Conservation (phyloP, 2,797 vertebrate species). For the Miopithecus talapoin region DNA sequence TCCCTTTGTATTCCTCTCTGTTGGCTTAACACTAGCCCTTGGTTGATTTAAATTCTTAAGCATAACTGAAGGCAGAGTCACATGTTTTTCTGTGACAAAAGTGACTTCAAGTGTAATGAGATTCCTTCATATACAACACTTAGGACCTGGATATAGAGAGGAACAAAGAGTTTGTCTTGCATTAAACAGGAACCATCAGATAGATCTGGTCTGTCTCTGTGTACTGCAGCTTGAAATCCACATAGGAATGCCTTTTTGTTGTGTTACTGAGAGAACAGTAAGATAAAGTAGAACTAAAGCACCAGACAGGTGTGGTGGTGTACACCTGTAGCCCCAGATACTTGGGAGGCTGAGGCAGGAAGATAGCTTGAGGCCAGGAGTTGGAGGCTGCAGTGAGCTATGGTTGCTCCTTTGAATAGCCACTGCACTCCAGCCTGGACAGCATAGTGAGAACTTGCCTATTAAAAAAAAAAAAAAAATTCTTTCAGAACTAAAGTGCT, state of each 20-base stretch:
- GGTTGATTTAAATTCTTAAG: not conserved
- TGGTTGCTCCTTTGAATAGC: not conserved
- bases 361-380: not conserved
- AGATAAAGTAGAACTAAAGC: not conserved
- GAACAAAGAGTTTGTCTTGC: not conserved
- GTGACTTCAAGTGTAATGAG: not conserved
- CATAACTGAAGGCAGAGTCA: not conserved
- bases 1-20: not conserved
- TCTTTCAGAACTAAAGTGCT: not conserved
- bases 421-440: not conserved
- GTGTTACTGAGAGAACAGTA: not conserved
- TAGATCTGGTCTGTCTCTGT: not conserved
- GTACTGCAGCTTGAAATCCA: not conserved
- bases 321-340: not conserved
- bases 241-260: rapidly evolving
- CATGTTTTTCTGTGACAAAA: not conserved
- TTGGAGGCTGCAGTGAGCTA: not conserved
- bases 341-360: not conserved
- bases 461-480: not conserved
- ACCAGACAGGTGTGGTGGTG: not conserved
- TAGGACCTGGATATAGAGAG: not conserved
- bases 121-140: not conserved
- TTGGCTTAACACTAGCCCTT: not conserved
- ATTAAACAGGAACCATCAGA: not conserved
- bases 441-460: too few species aligned